Percentiles rank a stretch among this genome's conserved stretches.
Evolutionary conservation across 2,888 invertebrate species (phyloP).

Genomic region (Plebejus argus): DNA sequence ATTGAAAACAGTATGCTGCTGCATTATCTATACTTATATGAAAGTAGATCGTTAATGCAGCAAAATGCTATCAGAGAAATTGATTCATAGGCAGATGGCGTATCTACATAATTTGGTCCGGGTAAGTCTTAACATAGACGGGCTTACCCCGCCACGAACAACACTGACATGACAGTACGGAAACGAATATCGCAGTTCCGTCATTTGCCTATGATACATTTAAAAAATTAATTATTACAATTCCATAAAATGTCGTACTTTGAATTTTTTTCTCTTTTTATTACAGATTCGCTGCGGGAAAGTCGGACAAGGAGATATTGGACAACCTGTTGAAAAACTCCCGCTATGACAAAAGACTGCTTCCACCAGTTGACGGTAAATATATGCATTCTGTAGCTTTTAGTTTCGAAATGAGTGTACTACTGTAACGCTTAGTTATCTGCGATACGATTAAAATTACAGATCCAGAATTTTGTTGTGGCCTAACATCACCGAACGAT

Average conservation of each 20-base stretch:
- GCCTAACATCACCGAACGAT: constrained; percentile 89
- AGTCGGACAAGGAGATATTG: constrained; percentile 95
- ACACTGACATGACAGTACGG: too few species aligned
- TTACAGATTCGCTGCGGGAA: constrained; percentile 93
- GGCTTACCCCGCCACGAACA: too few species aligned
- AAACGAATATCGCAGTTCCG: too few species aligned
- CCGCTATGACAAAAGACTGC: constrained; percentile 95
- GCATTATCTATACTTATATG: too few species aligned
- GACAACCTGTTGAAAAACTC: constrained; percentile 93
- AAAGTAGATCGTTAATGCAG: too few species aligned
- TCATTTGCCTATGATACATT: too few species aligned
- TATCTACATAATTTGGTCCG: too few species aligned
- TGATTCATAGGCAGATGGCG: too few species aligned
- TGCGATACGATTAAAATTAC: constrained; percentile 70
- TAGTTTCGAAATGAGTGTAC: constrained; percentile 25
- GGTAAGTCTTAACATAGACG: too few species aligned
- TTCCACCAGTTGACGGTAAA: constrained; percentile 93
- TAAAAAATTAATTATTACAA: too few species aligned
- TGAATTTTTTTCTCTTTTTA: constrained; percentile 30
- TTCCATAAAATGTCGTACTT: not conserved
- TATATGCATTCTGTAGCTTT: constrained; percentile 35
- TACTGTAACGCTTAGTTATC: constrained; percentile 19
- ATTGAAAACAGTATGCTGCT: not conserved
- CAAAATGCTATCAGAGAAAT: too few species aligned
- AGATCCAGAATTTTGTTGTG: constrained; percentile 95